Evolutionary conservation across 2,888 invertebrate genomes (phyloP).

Genomic region (Cantharis flavilabris): DNA sequence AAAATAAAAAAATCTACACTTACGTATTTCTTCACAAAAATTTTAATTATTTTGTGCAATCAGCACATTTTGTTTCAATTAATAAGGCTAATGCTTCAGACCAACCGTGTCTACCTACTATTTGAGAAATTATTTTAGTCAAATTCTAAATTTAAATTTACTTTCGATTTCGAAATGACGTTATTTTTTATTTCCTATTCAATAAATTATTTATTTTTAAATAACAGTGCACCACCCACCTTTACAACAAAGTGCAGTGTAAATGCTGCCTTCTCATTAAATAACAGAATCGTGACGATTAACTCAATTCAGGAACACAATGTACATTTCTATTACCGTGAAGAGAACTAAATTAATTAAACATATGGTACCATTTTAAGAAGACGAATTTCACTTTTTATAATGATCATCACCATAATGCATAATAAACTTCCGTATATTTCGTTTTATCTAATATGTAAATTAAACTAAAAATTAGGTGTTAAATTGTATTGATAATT

Average conservation of each 20-base stretch:
- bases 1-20: background rate
- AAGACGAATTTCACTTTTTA: constrained; percentile 1
- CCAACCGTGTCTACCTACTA: background rate
- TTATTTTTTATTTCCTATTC: background rate
- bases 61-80: background rate
- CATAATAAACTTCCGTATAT: background rate
- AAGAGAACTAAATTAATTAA: background rate
- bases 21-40: background rate
- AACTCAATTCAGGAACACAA: background rate
- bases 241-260: background rate
- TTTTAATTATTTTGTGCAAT: background rate
- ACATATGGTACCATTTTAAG: background rate
- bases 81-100: background rate
- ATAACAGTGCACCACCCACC: background rate
- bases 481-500: background rate
- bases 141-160: background rate
- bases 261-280: background rate
- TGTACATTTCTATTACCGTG: background rate
- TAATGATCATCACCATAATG: background rate
- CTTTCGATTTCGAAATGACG: background rate
- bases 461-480: background rate
- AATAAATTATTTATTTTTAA: background rate
- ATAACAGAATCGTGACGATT: background rate
- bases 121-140: too few species aligned
- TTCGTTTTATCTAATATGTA: background rate